phyloP scores from a whole-genome alignment of 2,888 invertebrate species.

The Aleiodes testaceus region DNA sequence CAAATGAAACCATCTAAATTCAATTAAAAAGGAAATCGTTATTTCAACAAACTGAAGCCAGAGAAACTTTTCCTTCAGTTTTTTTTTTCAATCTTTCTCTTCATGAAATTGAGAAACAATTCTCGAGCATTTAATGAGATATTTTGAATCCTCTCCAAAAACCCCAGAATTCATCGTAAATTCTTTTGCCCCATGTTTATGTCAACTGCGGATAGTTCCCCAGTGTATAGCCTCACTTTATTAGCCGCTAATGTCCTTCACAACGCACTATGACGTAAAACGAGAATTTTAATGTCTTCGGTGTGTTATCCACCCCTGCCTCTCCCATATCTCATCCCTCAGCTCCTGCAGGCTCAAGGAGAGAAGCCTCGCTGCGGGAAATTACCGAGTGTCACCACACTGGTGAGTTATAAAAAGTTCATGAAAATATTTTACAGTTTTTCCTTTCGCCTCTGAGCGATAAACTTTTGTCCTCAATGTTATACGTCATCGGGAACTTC shows the following conservation, averaged over 20 bases:
- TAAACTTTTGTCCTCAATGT: too few relatives aligned
- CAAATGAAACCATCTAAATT: not conserved
- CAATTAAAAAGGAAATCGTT: not conserved
- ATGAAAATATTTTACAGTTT: slow-evolving; percentile 22
- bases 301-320: not conserved
- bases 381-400: slow-evolving; percentile 19
- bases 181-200: slow-evolving; percentile 35
- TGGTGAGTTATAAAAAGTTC: slow-evolving; percentile 24
- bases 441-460: too few relatives aligned
- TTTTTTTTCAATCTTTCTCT: too few relatives aligned
- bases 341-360: not conserved
- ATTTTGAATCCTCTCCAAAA: too few relatives aligned
- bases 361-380: not conserved
- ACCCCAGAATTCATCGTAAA: too few relatives aligned
- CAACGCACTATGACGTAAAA: too few relatives aligned
- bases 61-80: not conserved
- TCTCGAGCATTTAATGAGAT: too few relatives aligned
- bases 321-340: not conserved
- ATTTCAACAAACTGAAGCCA: not conserved
- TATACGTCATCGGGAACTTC: too few relatives aligned
- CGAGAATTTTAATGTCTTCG: not conserved
- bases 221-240: slow-evolving; percentile 46
- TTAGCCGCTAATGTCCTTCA: slow-evolving; percentile 45
- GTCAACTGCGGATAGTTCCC: slow-evolving; percentile 24
- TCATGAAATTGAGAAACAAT: too few relatives aligned